Evolutionary conservation across 1,140 invertebrate genomes (phyloP), one percentile per base, ranked within the genome.

Genomic region (Zaprionus ghesquierei): DNA sequence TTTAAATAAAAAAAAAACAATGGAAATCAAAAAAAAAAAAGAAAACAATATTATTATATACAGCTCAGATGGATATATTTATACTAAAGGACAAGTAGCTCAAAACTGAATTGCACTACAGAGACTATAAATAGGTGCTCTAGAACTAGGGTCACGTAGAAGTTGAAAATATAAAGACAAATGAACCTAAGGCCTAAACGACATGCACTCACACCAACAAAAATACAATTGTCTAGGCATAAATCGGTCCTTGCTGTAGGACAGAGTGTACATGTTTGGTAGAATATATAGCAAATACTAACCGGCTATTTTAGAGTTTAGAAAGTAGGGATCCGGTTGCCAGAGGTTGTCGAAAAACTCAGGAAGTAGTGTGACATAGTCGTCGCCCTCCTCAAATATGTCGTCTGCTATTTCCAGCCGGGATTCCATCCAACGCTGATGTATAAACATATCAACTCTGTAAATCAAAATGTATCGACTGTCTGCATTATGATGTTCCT

Each of bases 241-340:
- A 38, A 12, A 9, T 46, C 9, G 18, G 20, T 9, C 10, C 23
- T 22, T 0, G n/a, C 31, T 5, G 5, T 5, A 18, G 29, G 46
- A 10, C 35, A 23, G 53, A 18, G 27, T 20, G 31, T 23, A 44
- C 18, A 22, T 22, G 22, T 38, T n/a, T 20, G 2, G 5, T 10
- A 27, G 9, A 15, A 61, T 5, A 33, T 9, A 33, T 18, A 23
- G 15, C 8, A 22, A 54, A 31, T 18, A 90, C 90, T 92, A 93
- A 96, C 95, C 95, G 79, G 96, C 95, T 44, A 96, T 94, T 94
- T 97, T 97, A 2, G 96, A 96, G 92, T 97, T 97, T 3, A 96
- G 92, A 92, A 97, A 97, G 90, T 97, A 97, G 6, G 96, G 95
- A 92, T 97, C 96, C 0, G 96, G 96, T 87, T 97, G 95, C 96